These are phyloP conservation scores for Anhinga rufa DNA, from an alignment of 2,113 vertebrate species.

Conservation along the genomic window DNA sequence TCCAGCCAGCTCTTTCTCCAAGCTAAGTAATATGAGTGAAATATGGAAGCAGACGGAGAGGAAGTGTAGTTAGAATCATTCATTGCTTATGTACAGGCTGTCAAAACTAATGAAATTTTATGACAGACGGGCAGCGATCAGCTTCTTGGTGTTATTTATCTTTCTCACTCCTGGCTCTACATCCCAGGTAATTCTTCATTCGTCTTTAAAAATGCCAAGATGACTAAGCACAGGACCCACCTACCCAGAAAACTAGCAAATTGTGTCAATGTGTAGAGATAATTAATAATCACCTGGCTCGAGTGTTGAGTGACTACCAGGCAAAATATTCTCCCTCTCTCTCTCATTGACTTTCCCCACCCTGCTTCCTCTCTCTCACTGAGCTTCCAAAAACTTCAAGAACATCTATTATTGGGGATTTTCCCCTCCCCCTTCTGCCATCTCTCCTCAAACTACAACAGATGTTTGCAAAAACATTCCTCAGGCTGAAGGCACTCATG, in stretches of 20 bases:
- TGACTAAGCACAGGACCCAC: slow-evolving; percentile 76
- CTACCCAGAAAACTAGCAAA: slow-evolving; percentile 79
- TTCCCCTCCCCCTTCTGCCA: background rate
- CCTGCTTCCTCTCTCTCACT: background rate
- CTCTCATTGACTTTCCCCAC: background rate
- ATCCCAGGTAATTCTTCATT: slow-evolving; percentile 67
- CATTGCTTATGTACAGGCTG: slow-evolving; percentile 69
- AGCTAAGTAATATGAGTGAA: background rate
- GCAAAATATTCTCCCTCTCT: slow-evolving; percentile 34
- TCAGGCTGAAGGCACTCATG: background rate
- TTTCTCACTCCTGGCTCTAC: slow-evolving; percentile 56
- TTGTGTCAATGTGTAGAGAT: slow-evolving; percentile 77
- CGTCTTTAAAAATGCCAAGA: slow-evolving; percentile 76
- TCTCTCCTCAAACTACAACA: slow-evolving; percentile 29
- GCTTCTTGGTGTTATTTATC: slow-evolving; percentile 72
- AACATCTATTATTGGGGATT: slow-evolving; percentile 6
- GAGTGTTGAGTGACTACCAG: slow-evolving; percentile 70
- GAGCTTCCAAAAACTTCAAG: slow-evolving; percentile 13
- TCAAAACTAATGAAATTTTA: slow-evolving; percentile 74
- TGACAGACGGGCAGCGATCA: slow-evolving; percentile 66
- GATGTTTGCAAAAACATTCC: slow-evolving; percentile 49
- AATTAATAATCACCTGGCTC: slow-evolving; percentile 78
- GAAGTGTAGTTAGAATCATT: slow-evolving; percentile 64
- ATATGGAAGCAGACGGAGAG: slow-evolving; percentile 32
- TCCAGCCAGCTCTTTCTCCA: background rate